A percentile compares a stretch with the other conserved stretches of the same genome.
phyloP scores from a whole-genome alignment of 2,113 vertebrate species.

The Mormyrus iriodes region DNA sequence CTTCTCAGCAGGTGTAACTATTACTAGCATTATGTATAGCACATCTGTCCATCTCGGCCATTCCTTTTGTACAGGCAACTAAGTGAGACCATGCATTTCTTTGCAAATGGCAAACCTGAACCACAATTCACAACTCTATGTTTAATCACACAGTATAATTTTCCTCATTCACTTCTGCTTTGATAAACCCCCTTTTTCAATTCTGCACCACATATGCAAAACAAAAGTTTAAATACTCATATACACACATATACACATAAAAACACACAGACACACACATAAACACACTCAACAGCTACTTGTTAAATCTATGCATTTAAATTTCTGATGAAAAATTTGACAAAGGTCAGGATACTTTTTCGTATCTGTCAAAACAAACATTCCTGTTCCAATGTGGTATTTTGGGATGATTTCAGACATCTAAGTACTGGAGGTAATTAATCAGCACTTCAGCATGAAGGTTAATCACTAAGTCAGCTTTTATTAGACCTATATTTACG shows the following conservation, averaged over 20 bases:
- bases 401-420: neutral
- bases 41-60: slow-evolving; percentile 51
- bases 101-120: slow-evolving; percentile 10
- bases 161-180: neutral
- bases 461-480: neutral
- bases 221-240: neutral
- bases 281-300: neutral
- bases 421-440: neutral
- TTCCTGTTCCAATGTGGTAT: neutral
- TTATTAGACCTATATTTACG: neutral
- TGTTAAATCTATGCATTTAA: neutral
- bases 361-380: neutral
- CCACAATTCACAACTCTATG: neutral
- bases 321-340: neutral
- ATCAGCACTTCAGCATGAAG: neutral
- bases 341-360: neutral
- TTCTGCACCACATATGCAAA: slow-evolving; percentile 13
- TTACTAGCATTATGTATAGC: slow-evolving; percentile 32
- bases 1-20: slow-evolving; percentile 49
- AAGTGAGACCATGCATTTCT: neutral
- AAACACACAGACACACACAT: neutral
- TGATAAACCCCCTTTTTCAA: slow-evolving; percentile 2
- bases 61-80: neutral
- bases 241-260: neutral
- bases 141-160: slow-evolving; percentile 1